Evolutionary conservation across 1,140 invertebrate species (phyloP), one percentile per base, ranked within the genome.

Genomic region (Pseudomyrmex pallidus): DNA sequence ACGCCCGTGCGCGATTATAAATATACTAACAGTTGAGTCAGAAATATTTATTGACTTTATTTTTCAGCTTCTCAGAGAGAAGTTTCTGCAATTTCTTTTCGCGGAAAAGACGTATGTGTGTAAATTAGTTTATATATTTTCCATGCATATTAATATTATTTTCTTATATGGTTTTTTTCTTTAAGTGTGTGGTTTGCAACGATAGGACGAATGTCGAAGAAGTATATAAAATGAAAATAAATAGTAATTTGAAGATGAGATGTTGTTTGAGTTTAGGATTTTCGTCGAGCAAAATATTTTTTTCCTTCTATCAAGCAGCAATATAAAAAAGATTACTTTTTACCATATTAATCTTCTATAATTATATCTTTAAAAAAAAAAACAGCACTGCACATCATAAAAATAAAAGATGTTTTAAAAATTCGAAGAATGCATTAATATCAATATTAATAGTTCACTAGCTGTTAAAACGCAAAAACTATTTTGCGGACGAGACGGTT

Each of bases 401-500:
- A 35, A 35, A 35, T 35, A 35, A 35, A 7, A 35, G 4, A 35
- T 35, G 35, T 35, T 35, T 35, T 5, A 4, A 35, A 35, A 35
- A 7, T 35, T 35, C 35, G 0, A 35, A 35, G 7, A 35, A 35
- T 35, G 35, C 35, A 35, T 35, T 35, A 35, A 35, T 7, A 5
- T 35, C 35, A 35, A 35, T 35, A 35, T 35, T 35, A 35, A 1
- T 35, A 7, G 5, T 0, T 0, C 35, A 35, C 35, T 35, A 35
- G 35, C 5, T 35, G 35, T 35, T 35, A 35, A 35, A 35, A 35
- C 35, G 7, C 35, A 35, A 35, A 56, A 66, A 59, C 35, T 59
- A 22, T 86, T 78, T 78, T 83, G 83, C 54, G 63, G n/a, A 17
- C 50, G 46, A 52, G 12, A 12, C 20, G 17, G 35, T 52, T 48